Percentiles rank a stretch among this genome's conserved stretches.
Evolutionary conservation across 2,888 invertebrate species (phyloP).

Genomic region (Nomada fabriciana): DNA sequence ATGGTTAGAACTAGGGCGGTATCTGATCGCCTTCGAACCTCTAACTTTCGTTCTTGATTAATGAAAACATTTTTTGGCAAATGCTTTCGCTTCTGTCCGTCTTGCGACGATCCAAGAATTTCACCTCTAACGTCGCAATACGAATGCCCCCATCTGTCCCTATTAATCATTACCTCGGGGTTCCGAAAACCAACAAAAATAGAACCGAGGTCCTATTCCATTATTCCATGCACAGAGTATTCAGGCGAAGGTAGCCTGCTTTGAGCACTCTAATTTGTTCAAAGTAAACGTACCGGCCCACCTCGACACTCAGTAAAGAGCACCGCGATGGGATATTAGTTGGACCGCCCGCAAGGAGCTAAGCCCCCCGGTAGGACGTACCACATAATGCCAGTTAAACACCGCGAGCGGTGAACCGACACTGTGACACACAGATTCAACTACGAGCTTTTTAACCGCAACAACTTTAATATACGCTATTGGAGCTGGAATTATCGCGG

Average conservation of each 20-base stretch:
- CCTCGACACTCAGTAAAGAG: no score
- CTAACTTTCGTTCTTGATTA: slow-evolving; percentile 89
- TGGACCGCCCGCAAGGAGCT: no score
- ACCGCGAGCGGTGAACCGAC: no score
- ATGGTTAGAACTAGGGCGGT: no score
- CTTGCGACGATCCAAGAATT: slow-evolving; percentile 88
- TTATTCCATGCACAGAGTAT: slow-evolving; percentile 87
- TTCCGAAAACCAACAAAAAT: slow-evolving; percentile 88
- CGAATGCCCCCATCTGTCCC: slow-evolving; percentile 87
- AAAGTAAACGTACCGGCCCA: no score
- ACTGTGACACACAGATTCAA: slow-evolving; percentile 84
- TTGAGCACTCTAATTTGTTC: no score
- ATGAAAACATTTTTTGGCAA: slow-evolving; percentile 89
- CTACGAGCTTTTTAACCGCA: slow-evolving; percentile 88
- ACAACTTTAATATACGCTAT: slow-evolving; percentile 87
- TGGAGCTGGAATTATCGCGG: slow-evolving; percentile 89
- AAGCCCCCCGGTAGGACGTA: no score
- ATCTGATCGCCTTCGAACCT: slow-evolving; percentile 89
- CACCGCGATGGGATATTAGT: no score
- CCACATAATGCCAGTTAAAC: no score
- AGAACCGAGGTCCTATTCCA: no score
- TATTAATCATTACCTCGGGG: slow-evolving; percentile 87
- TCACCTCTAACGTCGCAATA: slow-evolving; percentile 87
- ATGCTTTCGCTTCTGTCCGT: slow-evolving; percentile 88
- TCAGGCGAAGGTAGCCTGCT: slow-evolving; percentile 84